Base-by-base conservation (phyloP, 2,113 vertebrate species). In the Corvus cornix region DNA sequence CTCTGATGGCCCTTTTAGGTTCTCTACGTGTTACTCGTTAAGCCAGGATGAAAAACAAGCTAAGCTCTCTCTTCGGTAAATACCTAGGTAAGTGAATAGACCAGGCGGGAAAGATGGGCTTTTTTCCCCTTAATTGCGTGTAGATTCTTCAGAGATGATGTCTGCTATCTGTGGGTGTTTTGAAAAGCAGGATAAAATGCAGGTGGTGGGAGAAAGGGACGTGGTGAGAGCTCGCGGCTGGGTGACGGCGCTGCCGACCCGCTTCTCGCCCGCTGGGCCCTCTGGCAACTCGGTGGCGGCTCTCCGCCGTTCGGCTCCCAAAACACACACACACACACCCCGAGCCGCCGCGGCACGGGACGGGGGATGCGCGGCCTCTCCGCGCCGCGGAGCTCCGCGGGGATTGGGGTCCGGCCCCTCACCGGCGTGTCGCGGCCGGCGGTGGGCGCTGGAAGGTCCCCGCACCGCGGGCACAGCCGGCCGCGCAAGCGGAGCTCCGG, bases 191-290 rank as follows among this genome's bases (percentile, higher is more conserved):
- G 23, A 20, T 30, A 9, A 43, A 43, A 44, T 9, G 8, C 23
- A 78, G 78, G 17, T 4, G 10, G 20, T 37, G 22, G 43, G 39
- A 39, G 76, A 60, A 63, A 48, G 11, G 20, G 26, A 26, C 3
- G 1, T 1, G 6, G 5, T 48, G 63, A 24, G 46, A 52, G 11
- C 56, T n/a, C 0, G 1, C 28, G 16, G 89, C 21, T 4, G 11
- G 12, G 4, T 13, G 60, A 24, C 31, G 0, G 41, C 10, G 1
- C 49, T 41, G 79, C 79, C 16, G 15, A 35, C 16, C 22, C 21
- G 43, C 37, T 24, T 28, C 31, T 24, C 4, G 12, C 41, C 6
- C 7, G 13, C 59, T 3, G 72, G 31, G 49, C 27, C 16, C 24
- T 55, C 14, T 2, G 46, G 51, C 44, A 59, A 44, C 37, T 11